phyloP scores from a whole-genome alignment of 2,797 vertebrate genomes.

The Rhadinocentrus ornatus region DNA sequence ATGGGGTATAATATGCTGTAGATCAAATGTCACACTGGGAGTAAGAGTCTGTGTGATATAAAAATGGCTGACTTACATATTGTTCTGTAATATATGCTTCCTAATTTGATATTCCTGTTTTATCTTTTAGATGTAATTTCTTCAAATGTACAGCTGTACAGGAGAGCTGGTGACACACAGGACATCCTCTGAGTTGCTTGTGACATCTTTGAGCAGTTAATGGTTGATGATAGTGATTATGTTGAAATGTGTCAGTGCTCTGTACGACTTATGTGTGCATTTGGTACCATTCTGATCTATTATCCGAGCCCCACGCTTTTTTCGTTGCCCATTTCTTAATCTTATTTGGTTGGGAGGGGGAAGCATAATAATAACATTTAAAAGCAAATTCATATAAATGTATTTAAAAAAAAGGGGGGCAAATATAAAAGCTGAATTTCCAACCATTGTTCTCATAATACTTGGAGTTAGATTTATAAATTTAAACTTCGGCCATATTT shows the following conservation, averaged over 20 bases:
- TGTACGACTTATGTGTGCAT: constrained; percentile 20
- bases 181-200: constrained; percentile 52
- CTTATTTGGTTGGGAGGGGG: neutral
- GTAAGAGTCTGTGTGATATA: constrained; percentile 81
- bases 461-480: neutral
- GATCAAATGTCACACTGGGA: constrained; percentile 85
- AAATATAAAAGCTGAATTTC: neutral
- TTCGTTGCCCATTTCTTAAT: constrained; percentile 15
- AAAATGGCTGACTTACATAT: constrained; percentile 84
- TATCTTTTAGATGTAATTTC: constrained; percentile 74
- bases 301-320: constrained; percentile 8
- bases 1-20: constrained; percentile 80
- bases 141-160: constrained; percentile 52
- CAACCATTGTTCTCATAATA: neutral
- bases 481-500: neutral
- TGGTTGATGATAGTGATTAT: constrained; percentile 39
- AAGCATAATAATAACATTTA: neutral
- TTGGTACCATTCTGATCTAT: constrained; percentile 26
- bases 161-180: constrained; percentile 31
- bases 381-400: neutral
- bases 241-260: constrained; percentile 26
- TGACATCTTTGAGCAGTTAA: constrained; percentile 43
- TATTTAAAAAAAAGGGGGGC: neutral
- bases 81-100: constrained; percentile 80
- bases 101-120: constrained; percentile 79